Base-by-base conservation (phyloP, 2,797 vertebrate species). In the Catamblyrhynchus diadema region DNA sequence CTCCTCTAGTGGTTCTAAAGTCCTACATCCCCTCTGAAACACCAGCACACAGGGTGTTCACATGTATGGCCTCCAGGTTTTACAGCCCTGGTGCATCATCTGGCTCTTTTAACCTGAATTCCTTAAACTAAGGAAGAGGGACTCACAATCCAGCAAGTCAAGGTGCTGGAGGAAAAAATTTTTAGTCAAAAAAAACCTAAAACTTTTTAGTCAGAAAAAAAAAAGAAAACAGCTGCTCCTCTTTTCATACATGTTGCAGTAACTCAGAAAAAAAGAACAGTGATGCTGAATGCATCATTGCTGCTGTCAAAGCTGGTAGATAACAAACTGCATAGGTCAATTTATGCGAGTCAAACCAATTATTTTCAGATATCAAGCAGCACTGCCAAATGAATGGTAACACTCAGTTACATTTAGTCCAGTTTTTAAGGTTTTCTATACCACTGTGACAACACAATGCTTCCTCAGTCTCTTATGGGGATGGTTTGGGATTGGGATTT, bases 401-500 rank as follows among this genome's bases (percentile, higher is more conserved):
- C 33, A 39, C 37, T 39, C 12, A 24, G 9, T 14, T 65, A 25
- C 11, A 6, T 59, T 69, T 18, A 27, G 24, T 53, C 1, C 0
- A 19, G 14, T 56, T 90, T 85, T 73, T 57, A 73, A 83, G 21
- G 19, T 78, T 91, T 80, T 67, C 61, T 64, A 4, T 67, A 42
- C 27, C 56, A 35, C 19, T 39, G 13, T 53, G 61, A 47, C 13
- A 82, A 25, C 16, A 41, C 9, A 53, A 41, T 47, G 20, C 1
- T 75, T 69, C 23, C 35, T 61, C 32, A 45, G n/a, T 42, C 8
- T 74, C 48, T 30, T 41, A 13, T 6, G 10, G 25, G 5, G 10
- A 17, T 25, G 16, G 1, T 5, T 59, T 15, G 4, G 1, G 1
- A 14, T 6, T 30, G 37, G 2, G 6, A 12, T 19, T 30, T 56